These are phyloP conservation scores for Pristionchus pacificus DNA, from an alignment of 1,140 invertebrate species.

Conservation along the genomic window DNA sequence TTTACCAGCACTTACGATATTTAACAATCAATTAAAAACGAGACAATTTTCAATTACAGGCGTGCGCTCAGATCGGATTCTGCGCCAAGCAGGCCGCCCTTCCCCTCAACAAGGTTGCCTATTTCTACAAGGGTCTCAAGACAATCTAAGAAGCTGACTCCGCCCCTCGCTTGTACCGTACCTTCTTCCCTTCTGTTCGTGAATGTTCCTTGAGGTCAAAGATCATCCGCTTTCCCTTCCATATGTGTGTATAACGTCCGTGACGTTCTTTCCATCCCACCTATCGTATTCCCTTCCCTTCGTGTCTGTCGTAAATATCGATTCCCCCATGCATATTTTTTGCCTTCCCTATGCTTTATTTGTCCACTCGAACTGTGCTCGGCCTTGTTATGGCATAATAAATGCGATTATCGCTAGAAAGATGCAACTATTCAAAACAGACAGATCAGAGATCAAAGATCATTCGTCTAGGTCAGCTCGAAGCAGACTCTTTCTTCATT, in stretches of 20 bases:
- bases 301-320: conserved; percentile 1
- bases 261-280: conserved; percentile 16
- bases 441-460: too few species aligned
- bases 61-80: conserved; percentile 47
- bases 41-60: too few species aligned
- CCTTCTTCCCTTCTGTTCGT: too few species aligned
- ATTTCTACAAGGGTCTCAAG: neutral
- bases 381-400: too few species aligned
- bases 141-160: neutral
- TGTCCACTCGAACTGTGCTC: too few species aligned
- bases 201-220: too few species aligned
- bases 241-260: neutral
- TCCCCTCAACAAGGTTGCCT: conserved; percentile 6
- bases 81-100: conserved; percentile 21
- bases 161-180: too few species aligned
- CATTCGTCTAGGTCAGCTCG: too few species aligned
- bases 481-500: too few species aligned
- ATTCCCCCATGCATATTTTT: neutral
- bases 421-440: too few species aligned
- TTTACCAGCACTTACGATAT: neutral
- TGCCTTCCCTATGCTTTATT: too few species aligned
- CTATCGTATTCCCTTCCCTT: neutral
- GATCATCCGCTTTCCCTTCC: conserved; percentile 15
- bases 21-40: neutral
- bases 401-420: too few species aligned